A percentile compares a stretch with the other conserved stretches of the same genome.
Conservation (phyloP, 1,140 invertebrate genomes). For the Yoshiicerus persimilis region DNA sequence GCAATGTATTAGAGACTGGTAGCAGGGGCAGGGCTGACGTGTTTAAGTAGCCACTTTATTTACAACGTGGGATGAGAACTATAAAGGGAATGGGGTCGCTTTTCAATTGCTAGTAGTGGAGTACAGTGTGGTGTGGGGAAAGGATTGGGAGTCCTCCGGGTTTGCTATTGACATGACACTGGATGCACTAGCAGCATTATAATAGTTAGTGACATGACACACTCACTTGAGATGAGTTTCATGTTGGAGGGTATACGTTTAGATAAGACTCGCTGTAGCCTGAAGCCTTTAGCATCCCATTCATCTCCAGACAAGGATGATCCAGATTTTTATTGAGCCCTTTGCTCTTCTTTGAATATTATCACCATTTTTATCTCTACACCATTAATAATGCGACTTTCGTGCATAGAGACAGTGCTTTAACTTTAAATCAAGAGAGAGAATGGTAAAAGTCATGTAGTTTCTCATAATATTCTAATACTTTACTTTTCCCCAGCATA, state of each 20-base stretch:
- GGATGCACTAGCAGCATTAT: not conserved
- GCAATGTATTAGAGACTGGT: not conserved
- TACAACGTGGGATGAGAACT: not conserved
- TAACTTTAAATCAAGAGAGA: not conserved
- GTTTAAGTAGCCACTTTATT: not conserved
- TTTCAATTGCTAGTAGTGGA: not conserved
- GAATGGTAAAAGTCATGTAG: not conserved
- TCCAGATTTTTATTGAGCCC: slow-evolving; percentile 1
- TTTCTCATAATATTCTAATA: not conserved
- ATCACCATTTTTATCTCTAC: not conserved
- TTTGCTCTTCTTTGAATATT: slow-evolving; percentile 1
- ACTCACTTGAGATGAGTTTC: too few relatives aligned
- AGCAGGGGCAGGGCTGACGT: not conserved
- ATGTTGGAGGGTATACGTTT: too few relatives aligned
- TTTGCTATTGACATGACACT: not conserved
- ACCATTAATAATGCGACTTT: not conserved
- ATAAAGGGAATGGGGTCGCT: not conserved
- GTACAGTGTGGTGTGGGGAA: not conserved
- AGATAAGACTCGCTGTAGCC: not conserved
- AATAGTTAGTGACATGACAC: not conserved
- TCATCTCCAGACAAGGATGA: slow-evolving; percentile 6
- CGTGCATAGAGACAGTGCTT: not conserved
- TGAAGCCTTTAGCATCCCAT: not conserved
- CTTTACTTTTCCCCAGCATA: not conserved
- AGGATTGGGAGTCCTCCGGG: not conserved